Base-by-base conservation (phyloP, 2,113 vertebrate species). In the Eretmochelys imbricata region DNA sequence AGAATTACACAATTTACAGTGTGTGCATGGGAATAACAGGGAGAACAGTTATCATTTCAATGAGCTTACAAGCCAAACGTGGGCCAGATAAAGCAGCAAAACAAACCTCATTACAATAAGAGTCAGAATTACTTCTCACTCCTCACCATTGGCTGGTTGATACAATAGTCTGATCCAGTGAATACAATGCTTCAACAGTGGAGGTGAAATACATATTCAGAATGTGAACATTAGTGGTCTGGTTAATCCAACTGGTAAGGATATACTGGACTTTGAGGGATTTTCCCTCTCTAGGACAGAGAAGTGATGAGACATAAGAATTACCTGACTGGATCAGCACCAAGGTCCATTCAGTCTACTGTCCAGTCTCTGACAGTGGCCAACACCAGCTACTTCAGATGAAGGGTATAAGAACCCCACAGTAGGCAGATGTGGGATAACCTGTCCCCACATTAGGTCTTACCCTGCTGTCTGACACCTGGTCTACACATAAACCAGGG, bases 301-400 rank as follows among this genome's bases (percentile, higher is more conserved):
- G 10, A 17, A 82, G n/a, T 19, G 35, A n/a, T 0, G 1, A 82
- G 8, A 59, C 11, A 0, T 1, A 0, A 20, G 35, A 48, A n/a
- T 7, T 55, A 35, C 53, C 35, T 3, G 55, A 84, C 22, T 2
- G 0, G 62, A n/a, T 8, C 80, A 87, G 53, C 29, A 20, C 50
- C 1, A 0, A 79, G 54, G 38, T 6, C 48, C 17, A 81, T 3
- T 38, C 46, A 8, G 35, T n/a, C 62, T 35, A 69, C 35, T 69
- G 17, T n/a, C 8, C 35, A 83, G 38, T 46, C 24, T 76, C 20
- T 20, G 5, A 55, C 6, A 31, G 49, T 1, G 19, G 8, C 72
- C 72, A 13, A 25, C 9, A 35, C 65, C 4, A 72, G 6, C 4
- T 29, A 31, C 35, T 79, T 78, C 38, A 54, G 59, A 85, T 4